Percentiles rank a stretch among this genome's conserved stretches.
phyloP scores from a whole-genome alignment of 2,113 vertebrate genomes.

The Alexandromys fortis region DNA sequence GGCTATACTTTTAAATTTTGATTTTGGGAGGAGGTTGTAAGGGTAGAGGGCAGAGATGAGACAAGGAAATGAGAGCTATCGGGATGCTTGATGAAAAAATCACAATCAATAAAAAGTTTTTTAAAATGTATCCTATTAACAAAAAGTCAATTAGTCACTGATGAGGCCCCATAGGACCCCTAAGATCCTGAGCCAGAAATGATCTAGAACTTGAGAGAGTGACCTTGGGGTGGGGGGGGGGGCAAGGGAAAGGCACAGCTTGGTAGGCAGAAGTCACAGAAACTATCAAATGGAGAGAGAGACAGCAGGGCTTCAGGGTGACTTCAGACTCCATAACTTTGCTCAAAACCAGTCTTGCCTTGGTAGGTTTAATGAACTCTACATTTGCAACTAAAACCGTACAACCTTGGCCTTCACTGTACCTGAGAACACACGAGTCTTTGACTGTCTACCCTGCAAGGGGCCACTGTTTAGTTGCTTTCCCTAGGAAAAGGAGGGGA shows the following conservation, averaged over 20 bases:
- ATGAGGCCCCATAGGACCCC: background rate
- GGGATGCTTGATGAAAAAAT: background rate
- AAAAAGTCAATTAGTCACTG: conserved; percentile 6
- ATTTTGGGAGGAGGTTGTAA: background rate
- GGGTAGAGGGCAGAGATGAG: background rate
- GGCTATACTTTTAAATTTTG: background rate
- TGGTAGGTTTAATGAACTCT: conserved; percentile 37
- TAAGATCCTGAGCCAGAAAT: background rate
- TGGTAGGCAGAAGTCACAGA: background rate
- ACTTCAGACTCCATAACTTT: background rate
- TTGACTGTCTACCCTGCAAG: background rate
- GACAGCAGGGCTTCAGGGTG: background rate
- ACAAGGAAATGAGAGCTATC: background rate
- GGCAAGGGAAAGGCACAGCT: background rate
- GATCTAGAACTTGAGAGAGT: background rate
- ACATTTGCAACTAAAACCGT: background rate
- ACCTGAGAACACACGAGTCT: background rate
- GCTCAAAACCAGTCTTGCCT: background rate
- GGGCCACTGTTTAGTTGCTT: background rate
- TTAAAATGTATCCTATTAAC: background rate
- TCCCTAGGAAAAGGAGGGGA: background rate
- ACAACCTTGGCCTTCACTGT: background rate
- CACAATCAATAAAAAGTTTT: background rate
- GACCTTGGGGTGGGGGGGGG: background rate
- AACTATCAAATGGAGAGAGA: background rate